Evolutionary conservation across 2,113 vertebrate genomes (phyloP).

Genomic region (Willisornis vidua): DNA sequence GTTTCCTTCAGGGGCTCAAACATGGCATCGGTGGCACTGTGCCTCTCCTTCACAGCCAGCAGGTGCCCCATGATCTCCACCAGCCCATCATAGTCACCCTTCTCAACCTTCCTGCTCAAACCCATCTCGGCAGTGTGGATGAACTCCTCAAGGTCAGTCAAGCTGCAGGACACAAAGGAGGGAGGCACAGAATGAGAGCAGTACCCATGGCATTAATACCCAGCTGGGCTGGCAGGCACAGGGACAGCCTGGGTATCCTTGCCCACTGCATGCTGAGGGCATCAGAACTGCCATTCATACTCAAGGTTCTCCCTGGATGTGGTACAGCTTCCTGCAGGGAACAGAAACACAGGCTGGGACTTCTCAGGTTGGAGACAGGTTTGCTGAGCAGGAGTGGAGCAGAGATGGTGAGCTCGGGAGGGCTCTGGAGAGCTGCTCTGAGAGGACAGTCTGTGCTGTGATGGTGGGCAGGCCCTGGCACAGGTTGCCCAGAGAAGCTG

Average conservation of each 20-base stretch:
- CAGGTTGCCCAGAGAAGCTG: background rate
- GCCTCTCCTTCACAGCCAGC: conserved; percentile 88
- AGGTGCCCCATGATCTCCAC: conserved; percentile 88
- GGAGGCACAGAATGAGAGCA: background rate
- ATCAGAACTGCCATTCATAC: background rate
- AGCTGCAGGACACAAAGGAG: conserved; percentile 66
- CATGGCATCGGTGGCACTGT: conserved; percentile 83
- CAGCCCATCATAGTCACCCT: conserved; percentile 83
- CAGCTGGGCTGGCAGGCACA: background rate
- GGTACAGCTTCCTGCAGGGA: background rate
- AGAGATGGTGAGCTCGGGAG: background rate
- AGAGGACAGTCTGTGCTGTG: background rate
- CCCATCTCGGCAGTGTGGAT: conserved; percentile 74
- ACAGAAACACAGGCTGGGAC: rapidly evolving
- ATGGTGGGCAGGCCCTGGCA: background rate
- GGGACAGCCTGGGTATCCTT: background rate
- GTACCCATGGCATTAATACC: rapidly evolving
- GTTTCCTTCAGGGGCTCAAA: conserved; percentile 93
- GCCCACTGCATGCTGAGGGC: background rate
- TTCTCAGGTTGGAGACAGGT: background rate
- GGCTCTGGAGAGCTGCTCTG: background rate
- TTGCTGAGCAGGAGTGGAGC: background rate
- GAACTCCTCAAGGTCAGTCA: conserved; percentile 87
- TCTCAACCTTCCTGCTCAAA: conserved; percentile 80
- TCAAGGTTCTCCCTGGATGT: background rate